These are phyloP conservation scores for Chloropsis hardwickii DNA, from an alignment of 2,113 vertebrate genomes.

Conservation along the genomic window DNA sequence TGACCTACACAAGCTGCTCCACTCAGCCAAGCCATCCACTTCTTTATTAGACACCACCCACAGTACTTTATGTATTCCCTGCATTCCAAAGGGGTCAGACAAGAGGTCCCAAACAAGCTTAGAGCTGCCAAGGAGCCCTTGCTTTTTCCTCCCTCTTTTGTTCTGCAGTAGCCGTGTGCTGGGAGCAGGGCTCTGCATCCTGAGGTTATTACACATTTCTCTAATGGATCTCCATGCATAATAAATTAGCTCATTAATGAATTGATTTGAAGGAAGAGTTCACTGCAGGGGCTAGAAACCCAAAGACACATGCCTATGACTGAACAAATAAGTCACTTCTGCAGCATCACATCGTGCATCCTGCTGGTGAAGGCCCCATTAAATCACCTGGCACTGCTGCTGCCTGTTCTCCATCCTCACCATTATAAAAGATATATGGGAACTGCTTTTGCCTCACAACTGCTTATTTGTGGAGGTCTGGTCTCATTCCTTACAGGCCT, in stretches of 20 bases:
- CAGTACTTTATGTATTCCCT: neutral
- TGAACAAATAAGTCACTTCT: neutral
- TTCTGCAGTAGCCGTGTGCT: neutral
- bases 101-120: neutral
- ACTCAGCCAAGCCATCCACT: neutral
- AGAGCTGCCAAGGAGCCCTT: neutral
- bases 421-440: neutral
- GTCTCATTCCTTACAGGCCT: neutral
- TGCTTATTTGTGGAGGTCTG: neutral
- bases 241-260: slow-evolving; percentile 43
- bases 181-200: neutral
- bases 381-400: neutral
- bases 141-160: neutral
- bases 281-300: neutral
- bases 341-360: neutral
- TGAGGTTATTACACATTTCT: slow-evolving; percentile 1
- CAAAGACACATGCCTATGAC: neutral
- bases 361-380: neutral
- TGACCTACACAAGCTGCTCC: neutral
- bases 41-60: neutral
- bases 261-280: slow-evolving; percentile 8
- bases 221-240: slow-evolving; percentile 27
- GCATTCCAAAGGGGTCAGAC: neutral
- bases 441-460: neutral
- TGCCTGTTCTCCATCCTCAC: neutral